Evolutionary conservation across 2,797 vertebrate species (phyloP).

Genomic region (Pipistrellus nathusii): DNA sequence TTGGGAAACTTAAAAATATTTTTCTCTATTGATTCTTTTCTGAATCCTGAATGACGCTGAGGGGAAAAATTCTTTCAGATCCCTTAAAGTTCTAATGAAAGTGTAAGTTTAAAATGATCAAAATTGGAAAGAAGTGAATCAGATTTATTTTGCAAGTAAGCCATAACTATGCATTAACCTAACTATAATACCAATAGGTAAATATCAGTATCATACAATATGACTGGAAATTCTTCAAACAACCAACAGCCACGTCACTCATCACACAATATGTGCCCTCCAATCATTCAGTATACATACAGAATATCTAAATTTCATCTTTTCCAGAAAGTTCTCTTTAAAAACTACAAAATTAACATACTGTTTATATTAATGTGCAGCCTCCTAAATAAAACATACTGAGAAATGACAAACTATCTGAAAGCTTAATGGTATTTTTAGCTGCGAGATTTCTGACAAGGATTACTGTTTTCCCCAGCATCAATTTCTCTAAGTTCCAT

Average conservation of each 20-base stretch:
- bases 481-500: conserved; percentile 58
- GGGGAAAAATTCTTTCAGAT: neutral
- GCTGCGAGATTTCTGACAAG: conserved; percentile 54
- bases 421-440: conserved; percentile 63
- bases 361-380: conserved; percentile 52
- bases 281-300: neutral
- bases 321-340: conserved; percentile 58
- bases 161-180: neutral
- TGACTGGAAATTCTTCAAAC: neutral
- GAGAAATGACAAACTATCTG: conserved; percentile 68
- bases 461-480: conserved; percentile 57
- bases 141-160: conserved; percentile 41
- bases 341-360: conserved; percentile 58
- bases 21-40: neutral
- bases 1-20: conserved; percentile 33
- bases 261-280: neutral
- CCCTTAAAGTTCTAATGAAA: conserved; percentile 24
- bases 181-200: neutral
- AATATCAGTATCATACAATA: neutral
- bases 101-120: neutral
- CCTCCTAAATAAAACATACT: conserved; percentile 39
- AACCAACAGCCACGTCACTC: neutral
- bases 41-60: conserved; percentile 45
- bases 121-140: conserved; percentile 41
- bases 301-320: neutral